Evolutionary conservation across 2,888 invertebrate species (phyloP), one percentile per base, ranked within the genome.

Genomic region (Didymodactylos carnosus): DNA sequence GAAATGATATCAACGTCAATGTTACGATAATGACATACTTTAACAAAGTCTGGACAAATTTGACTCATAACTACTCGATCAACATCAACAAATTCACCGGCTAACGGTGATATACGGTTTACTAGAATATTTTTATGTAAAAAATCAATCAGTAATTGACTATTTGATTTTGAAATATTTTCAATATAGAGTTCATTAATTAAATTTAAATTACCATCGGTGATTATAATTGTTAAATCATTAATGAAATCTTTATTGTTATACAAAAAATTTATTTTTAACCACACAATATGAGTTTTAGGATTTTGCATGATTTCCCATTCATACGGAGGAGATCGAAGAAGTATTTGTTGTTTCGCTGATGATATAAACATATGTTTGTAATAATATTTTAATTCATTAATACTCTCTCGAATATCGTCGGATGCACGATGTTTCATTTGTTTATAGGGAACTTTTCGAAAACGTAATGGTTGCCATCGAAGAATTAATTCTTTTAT

Each of bases 401-500:
- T 81, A 78, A 94, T 88, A 82, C 91, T 92, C 79, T 94, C 93
- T 77, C 86, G 85, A 73, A 95, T 92, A 82, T 94, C 94, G 79
- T 88, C 87, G 72, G 85, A 76, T n/a, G 86, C 86, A 77, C 86
- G 14, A 79, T 77, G 5, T 75, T 69, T 72, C 76, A 77, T 76
- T 84, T 84, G 69, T 62, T 71, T 75, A 77, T 86, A 19, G 79
- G 76, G 4, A 74, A 49, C 70, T 76, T 76, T 76, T 83, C 84
- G 29, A 62, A 35, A 62, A n/a, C 62, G 62, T n/a, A 62, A 53
- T 11, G 62, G 69, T 27, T 62, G 51, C 76, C 62, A 72, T 39
- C 72, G 73, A 25, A 75, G 84, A 77, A 84, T 82, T 35, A 95
- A 81, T 83, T 94, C 94, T 82, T 94, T 94, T 25, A 97, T 84